Evolutionary conservation across 2,888 invertebrate genomes (phyloP), one percentile per base, ranked within the genome.

Genomic region (Aleiodes alternator): DNA sequence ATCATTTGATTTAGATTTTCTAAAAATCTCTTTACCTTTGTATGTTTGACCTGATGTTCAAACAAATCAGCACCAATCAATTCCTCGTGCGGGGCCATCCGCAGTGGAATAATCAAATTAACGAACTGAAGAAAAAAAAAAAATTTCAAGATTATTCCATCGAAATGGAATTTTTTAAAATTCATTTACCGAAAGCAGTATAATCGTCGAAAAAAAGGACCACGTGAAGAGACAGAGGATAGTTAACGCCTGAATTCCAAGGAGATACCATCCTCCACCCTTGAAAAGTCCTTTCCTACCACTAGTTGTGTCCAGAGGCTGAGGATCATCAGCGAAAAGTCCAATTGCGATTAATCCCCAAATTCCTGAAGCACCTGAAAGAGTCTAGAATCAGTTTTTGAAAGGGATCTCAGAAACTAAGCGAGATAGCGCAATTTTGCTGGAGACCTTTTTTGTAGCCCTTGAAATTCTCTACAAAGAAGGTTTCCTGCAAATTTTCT

Each of bases 281-380:
- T 95, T 95, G 77, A 95, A 92, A 0, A 96, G 86, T 12, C 96
- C 96, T 29, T 92, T 93, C 82, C 95, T 91, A 11, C 95, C 95
- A 72, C 92, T 93, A 0, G 97, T 97, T 0, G 97, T 95, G 57
- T 93, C 92, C 87, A 97, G 91, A 0, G 97, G 95, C 73, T 93
- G 90, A 0, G 97, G 97, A 87, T 96, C 93, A 74, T 96, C 95
- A 9, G 97, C 97, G 86, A 98, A 97, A 0, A 98, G 90, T 0
- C 98, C 97, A 0, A 97, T 96, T 0, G 97, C 96, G 14, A 97
- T 76, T 23, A 97, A 94, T 9, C 97, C 96, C 96, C 92, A 88
- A 84, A 92, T 82, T 43, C 91, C 91, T 81, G 82, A 90, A 56
- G 80, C 90, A 82, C 91, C 87, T 86, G 23, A 71, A 72, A 48